Base-by-base conservation (phyloP, 1,140 invertebrate species). In the Macrotrachela quadricornifera region DNA sequence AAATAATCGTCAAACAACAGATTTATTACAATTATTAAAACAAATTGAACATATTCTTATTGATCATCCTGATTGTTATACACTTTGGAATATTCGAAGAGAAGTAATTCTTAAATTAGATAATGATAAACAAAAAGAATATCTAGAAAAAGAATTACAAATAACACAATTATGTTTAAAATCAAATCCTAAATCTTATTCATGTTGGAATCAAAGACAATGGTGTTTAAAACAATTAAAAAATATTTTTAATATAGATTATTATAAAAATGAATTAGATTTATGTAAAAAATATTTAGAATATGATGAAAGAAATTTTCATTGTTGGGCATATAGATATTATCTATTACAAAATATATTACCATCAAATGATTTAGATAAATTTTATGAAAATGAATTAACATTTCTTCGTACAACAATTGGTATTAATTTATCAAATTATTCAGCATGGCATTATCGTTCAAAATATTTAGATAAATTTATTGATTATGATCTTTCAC, bases 401-500 rank as follows among this genome's bases (percentile, higher is more conserved):
- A 73, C 80, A 53, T 90, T 80, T 67, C 83, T 83, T 30, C 79
- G 77, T 14, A 76, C 80, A 50, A 82, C 85, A 64, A 81, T 92
- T 60, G 74, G 79, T 61, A 77, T 76, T 14, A 94, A 97, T 67
- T 92, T 96, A 68, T 95, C 88, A 9, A 96, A 96, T 71, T 96
- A 94, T 71, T 95, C 90, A 0, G 85, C 90, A 0, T 96, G 90
- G 90, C 90, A 96, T 75, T 91, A 94, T 64, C 77, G 91, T 44
- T 91, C 85, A 69, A 84, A 82, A 71, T 73, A 95, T 58, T 70
- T 92, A 36, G 53, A 53, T 10, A 78, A 82, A 10, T 68, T 77
- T 57, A 76, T 73, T 44, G 63, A 77, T 70, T 8, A 30, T 30
- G 8, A 30, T 30, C 8, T 8, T 4, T 30, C 21, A 4, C 21